Evolutionary conservation across 2,113 vertebrate genomes (phyloP).

Genomic region (Lamprotornis superbus): DNA sequence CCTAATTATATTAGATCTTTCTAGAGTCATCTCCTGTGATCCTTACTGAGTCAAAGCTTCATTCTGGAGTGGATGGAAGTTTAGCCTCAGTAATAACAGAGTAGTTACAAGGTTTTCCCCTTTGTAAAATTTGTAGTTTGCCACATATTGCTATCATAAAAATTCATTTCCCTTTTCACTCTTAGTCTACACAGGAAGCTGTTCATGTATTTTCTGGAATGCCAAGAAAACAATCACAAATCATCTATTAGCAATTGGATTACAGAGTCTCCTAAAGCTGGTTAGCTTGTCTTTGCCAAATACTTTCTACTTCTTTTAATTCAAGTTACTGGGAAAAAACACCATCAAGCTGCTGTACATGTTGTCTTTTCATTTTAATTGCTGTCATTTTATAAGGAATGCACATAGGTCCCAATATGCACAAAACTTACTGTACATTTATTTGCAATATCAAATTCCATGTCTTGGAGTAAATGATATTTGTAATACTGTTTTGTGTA

Average conservation of each 20-base stretch:
- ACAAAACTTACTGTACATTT: neutral
- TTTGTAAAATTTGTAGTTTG: neutral
- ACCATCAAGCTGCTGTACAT: neutral
- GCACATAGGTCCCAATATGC: neutral
- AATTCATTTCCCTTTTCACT: neutral
- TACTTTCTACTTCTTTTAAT: neutral
- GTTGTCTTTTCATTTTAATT: slow-evolving; percentile 31
- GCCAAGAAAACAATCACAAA: neutral
- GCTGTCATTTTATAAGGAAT: slow-evolving; percentile 8
- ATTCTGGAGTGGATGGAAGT: neutral
- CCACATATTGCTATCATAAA: neutral
- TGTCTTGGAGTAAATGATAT: slow-evolving; percentile 12
- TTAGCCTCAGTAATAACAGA: neutral
- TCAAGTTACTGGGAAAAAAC: neutral
- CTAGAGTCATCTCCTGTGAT: neutral
- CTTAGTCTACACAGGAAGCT: neutral
- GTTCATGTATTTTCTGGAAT: neutral
- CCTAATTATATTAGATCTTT: neutral
- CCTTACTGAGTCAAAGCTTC: neutral
- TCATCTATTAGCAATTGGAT: neutral
- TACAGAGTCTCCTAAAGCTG: neutral
- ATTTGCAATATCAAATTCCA: slow-evolving; percentile 13
- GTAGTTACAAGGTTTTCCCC: neutral
- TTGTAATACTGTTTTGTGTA: slow-evolving; percentile 2
- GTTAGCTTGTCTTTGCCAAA: slow-evolving; percentile 29